A percentile compares a stretch with the other conserved stretches of the same genome.
Conservation (phyloP, 2,797 vertebrate genomes). For the Pipistrellus pygmaeus region DNA sequence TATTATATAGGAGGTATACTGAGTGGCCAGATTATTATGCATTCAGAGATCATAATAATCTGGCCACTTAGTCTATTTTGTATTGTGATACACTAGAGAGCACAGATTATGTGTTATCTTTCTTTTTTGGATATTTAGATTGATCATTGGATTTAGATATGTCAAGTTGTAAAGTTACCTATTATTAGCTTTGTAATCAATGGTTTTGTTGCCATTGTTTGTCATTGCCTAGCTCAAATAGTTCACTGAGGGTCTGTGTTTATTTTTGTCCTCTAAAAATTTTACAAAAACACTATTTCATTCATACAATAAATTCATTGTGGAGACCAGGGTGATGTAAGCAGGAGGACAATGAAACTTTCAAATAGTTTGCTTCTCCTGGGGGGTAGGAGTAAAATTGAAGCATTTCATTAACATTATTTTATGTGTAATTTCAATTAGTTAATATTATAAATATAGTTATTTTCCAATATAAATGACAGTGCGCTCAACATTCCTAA, state of each 20-base stretch:
- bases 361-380: constrained; percentile 79
- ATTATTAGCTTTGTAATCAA: not conserved
- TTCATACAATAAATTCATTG: constrained; percentile 75
- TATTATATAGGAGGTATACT: too few relatives aligned
- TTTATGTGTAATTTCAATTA: constrained; percentile 68
- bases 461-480: constrained; percentile 80
- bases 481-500: constrained; percentile 64
- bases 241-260: constrained; percentile 71
- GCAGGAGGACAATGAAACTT: constrained; percentile 72
- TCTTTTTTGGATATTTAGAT: not conserved
- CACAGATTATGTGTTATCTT: not conserved
- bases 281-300: constrained; percentile 77
- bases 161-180: not conserved
- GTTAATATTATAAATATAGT: constrained; percentile 80
- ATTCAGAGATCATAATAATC: too few relatives aligned
- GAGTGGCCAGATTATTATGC: too few relatives aligned
- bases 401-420: constrained; percentile 82
- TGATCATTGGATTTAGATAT: not conserved
- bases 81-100: not conserved
- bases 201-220: not conserved
- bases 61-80: not conserved
- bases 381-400: not conserved
- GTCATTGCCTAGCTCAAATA: not conserved
- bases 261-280: constrained; percentile 77
- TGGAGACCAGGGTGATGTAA: constrained; percentile 58